Conservation (phyloP, 1,140 invertebrate species). For the Drosophila truncata region DNA sequence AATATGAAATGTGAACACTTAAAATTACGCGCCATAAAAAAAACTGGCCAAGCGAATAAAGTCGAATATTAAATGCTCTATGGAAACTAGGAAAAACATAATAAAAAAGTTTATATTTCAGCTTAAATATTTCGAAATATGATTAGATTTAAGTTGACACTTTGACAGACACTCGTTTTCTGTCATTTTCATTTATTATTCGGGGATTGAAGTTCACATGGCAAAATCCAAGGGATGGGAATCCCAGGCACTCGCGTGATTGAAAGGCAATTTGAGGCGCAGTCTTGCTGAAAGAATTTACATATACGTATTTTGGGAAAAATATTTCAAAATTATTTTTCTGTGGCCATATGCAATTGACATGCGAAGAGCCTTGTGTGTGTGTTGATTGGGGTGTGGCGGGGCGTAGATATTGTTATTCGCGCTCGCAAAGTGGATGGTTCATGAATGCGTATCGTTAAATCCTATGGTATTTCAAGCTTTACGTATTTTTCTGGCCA, state of each 20-base stretch:
- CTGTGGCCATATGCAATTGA: constrained; percentile 21
- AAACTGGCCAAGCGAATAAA: not conserved
- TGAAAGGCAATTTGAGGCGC: constrained; percentile 19
- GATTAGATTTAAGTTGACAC: not conserved
- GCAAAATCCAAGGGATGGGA: not conserved
- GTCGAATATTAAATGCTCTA: constrained; percentile 1
- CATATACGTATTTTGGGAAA: constrained; percentile 2
- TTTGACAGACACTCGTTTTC: not conserved
- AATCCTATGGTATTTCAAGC: constrained; percentile 2
- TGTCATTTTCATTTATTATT: not conserved
- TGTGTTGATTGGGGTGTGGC: constrained; percentile 2
- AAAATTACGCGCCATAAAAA: constrained; percentile 8
- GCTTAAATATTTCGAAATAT: not conserved
- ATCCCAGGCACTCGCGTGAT: constrained; percentile 5
- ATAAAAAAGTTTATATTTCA: not conserved
- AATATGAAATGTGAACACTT: constrained; percentile 13
- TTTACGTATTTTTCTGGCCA: not conserved
- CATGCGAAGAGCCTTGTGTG: constrained; percentile 4
- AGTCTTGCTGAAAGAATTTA: constrained; percentile 17
- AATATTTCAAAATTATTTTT: constrained; percentile 13
- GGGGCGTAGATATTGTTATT: constrained; percentile 1
- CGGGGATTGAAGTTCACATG: not conserved
- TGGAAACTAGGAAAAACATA: no score
- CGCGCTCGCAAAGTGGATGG: not conserved
- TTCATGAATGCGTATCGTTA: constrained; percentile 9